Conservation (phyloP, 2,888 invertebrate genomes). For the Poecilus cupreus region DNA sequence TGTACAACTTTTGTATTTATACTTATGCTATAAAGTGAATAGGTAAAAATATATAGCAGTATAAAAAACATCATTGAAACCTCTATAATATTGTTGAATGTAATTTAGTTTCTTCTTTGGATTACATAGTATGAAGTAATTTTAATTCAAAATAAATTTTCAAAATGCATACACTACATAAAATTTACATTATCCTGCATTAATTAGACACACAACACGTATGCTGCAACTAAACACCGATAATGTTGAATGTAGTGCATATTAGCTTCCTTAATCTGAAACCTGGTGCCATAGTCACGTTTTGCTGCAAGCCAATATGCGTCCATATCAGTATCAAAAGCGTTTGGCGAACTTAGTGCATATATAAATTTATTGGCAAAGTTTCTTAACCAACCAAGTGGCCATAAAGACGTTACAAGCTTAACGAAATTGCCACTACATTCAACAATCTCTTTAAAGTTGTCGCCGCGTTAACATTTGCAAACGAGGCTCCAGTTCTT, state of each 20-base stretch:
- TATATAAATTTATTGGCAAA: conserved; percentile 37
- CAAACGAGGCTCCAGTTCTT: not conserved
- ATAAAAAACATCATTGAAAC: no score
- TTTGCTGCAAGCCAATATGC: not conserved
- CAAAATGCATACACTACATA: not conserved
- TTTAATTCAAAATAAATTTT: not conserved
- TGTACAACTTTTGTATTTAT: no score
- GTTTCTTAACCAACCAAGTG: conserved; percentile 26
- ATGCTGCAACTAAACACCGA: not conserved
- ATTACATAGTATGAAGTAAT: not conserved
- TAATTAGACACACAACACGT: not conserved
- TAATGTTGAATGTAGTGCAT: conserved; percentile 12
- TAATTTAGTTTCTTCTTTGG: no score
- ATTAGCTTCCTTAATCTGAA: not conserved
- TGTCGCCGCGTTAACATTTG: not conserved
- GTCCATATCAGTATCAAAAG: not conserved
- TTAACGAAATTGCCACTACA: conserved; percentile 17
- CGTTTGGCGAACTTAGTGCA: conserved; percentile 11
- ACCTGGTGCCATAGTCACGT: not conserved
- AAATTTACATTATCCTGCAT: not conserved
- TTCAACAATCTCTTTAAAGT: conserved; percentile 33
- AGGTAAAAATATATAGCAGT: no score
- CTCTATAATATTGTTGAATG: no score
- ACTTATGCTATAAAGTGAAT: no score
- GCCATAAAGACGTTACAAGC: conserved; percentile 34